Percentiles rank a stretch among this genome's conserved stretches.
Conservation (phyloP, 2,113 vertebrate genomes). For the Sorex fumeus region DNA sequence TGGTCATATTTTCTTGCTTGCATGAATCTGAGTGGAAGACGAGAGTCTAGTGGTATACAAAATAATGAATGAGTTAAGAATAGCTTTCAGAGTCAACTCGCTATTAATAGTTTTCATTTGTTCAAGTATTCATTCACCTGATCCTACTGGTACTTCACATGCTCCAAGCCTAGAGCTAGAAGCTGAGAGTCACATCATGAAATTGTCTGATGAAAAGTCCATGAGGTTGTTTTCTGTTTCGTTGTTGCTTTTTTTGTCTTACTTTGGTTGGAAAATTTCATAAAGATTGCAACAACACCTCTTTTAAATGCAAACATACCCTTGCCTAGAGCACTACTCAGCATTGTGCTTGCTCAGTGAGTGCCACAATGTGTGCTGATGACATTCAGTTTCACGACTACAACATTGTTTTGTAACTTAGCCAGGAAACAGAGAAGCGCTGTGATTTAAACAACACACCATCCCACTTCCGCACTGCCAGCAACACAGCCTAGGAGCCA, state of each 20-base stretch:
- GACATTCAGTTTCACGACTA: constrained; percentile 70
- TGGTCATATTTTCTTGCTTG: neutral
- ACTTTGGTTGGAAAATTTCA: constrained; percentile 31
- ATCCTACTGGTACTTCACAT: neutral
- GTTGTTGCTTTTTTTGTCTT: constrained; percentile 23
- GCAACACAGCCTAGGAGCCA: constrained; percentile 72
- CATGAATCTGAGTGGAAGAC: constrained; percentile 1
- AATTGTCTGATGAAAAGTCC: neutral
- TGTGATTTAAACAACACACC: constrained; percentile 81
- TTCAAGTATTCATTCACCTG: neutral
- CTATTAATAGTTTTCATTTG: neutral
- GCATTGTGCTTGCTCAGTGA: neutral
- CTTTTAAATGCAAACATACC: neutral
- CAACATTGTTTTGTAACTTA: constrained; percentile 81
- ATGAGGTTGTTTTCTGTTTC: neutral
- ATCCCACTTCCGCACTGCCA: constrained; percentile 73
- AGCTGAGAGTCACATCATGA: neutral
- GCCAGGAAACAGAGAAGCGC: constrained; percentile 78
- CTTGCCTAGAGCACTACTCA: constrained; percentile 21
- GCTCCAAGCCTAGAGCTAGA: neutral
- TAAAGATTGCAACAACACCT: constrained; percentile 23
- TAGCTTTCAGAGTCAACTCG: neutral
- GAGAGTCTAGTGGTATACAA: neutral
- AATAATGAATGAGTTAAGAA: neutral
- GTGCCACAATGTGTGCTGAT: constrained; percentile 61